A percentile compares a stretch with the other conserved stretches of the same genome.
These are phyloP conservation scores for Mythimna impura DNA, from an alignment of 2,888 invertebrate species.

Conservation along the genomic window DNA sequence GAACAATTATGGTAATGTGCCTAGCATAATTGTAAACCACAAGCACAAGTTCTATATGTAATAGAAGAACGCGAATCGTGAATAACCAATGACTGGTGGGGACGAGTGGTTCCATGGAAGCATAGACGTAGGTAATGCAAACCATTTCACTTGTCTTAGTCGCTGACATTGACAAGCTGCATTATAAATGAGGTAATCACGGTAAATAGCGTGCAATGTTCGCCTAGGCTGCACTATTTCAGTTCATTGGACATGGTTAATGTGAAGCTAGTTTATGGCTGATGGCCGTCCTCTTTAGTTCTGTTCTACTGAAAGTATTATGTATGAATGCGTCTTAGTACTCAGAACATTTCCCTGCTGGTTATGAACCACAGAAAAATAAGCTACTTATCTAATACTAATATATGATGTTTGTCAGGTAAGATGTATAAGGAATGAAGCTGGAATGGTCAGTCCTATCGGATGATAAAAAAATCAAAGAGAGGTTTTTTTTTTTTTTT, in stretches of 20 bases:
- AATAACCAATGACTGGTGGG: conserved; percentile 54
- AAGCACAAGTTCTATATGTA: conserved; percentile 36
- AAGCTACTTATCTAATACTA: too few relatives aligned
- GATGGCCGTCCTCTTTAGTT: conserved; percentile 15
- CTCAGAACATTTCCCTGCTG: too few relatives aligned
- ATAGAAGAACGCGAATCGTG: conserved; percentile 59
- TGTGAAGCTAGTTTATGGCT: conserved; percentile 32
- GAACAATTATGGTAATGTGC: conserved; percentile 24
- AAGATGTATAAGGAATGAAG: too few relatives aligned
- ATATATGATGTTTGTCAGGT: too few relatives aligned
- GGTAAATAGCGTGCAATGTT: conserved; percentile 56
- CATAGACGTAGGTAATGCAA: conserved; percentile 44
- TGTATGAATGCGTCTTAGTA: neutral
- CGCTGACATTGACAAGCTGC: conserved; percentile 71
- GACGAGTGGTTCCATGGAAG: conserved; percentile 44
- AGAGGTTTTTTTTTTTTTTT: too few relatives aligned
- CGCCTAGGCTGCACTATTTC: conserved; percentile 47
- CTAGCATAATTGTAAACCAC: conserved; percentile 38
- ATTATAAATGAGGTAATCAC: conserved; percentile 73
- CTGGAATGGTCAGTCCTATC: too few relatives aligned
- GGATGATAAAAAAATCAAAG: too few relatives aligned
- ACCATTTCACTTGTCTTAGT: conserved; percentile 62
- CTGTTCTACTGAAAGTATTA: conserved; percentile 3
- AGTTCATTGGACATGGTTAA: conserved; percentile 46
- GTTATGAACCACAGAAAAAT: too few relatives aligned